Evolutionary conservation across 2,797 vertebrate genomes (phyloP), one percentile per base, ranked within the genome.

Genomic region (Helostoma temminkii): DNA sequence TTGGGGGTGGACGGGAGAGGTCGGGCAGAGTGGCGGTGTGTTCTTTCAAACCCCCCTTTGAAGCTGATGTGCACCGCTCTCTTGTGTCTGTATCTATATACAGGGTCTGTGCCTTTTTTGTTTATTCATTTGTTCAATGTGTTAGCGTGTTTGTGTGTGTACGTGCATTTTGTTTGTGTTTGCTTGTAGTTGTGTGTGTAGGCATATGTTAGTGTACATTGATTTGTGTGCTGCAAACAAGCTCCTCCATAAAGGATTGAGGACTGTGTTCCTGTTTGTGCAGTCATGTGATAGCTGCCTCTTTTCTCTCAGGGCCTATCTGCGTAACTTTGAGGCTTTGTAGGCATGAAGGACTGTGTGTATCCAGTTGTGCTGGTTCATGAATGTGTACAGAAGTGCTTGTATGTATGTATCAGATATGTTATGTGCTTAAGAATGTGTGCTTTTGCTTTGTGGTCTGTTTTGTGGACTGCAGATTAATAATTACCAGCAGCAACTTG

Each of bases 21-120:
- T 57, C 7, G 18, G 76, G 59, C 46, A 48, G 75, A 68, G 71
- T 61, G 82, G 56, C 70, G 79, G 84, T 57, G 77, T 87, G 82
- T 88, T 90, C 86, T 93, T 91, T 92, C 78, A 90, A 87, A 87
- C 83, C 82, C 62, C 53, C 42, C 81, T 93, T 93, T 93, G 91
- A 93, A 92, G 92, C 88, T 82, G 84, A 83, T 56, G 69, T 82
- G 52, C 39, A 49, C 43, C 47, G 12, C 74, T 81, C 84, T 85
- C 74, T 59, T 80, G 81, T 83, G 81, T 78, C 74, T 76, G 46
- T 9, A 58, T 63, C 71, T 75, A 73, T 70, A 52, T 72, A 66
- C 65, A 16, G 39, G 66, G 71, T 64, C 74, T 68, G 55, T 48
- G 74, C 30, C 42, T 77, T 87, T n/a, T 87, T 84, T 84, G 82